phyloP scores from a whole-genome alignment of 1,140 invertebrate genomes.

The Nautilus pompilius region DNA sequence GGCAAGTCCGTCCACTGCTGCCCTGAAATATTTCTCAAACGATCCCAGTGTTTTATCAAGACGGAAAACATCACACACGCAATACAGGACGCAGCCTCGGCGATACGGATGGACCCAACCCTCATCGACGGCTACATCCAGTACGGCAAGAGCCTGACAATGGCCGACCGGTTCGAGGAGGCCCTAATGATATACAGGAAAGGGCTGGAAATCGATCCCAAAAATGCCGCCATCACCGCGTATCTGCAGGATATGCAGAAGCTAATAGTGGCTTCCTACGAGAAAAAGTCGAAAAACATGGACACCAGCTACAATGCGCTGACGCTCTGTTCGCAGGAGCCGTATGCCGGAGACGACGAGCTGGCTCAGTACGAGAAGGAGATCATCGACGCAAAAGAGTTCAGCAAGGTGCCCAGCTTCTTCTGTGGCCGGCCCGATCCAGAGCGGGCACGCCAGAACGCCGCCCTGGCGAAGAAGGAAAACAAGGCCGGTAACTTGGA shows the following conservation, averaged over 20 bases:
- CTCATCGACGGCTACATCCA: slow-evolving; percentile 12
- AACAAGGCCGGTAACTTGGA: slow-evolving; percentile 6
- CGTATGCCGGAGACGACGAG: slow-evolving; percentile 30
- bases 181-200: slow-evolving; percentile 18
- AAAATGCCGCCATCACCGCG: slow-evolving; percentile 14
- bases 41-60: slow-evolving; percentile 11
- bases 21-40: slow-evolving; percentile 14
- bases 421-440: slow-evolving; percentile 4
- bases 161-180: slow-evolving; percentile 17
- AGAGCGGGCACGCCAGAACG: background rate
- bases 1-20: no score
- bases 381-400: slow-evolving; percentile 22
- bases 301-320: slow-evolving; percentile 19
- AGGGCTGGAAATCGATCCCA: slow-evolving; percentile 22
- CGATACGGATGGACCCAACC: slow-evolving; percentile 7
- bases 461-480: slow-evolving; percentile 2
- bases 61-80: slow-evolving; percentile 13
- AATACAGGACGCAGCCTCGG: slow-evolving; percentile 13
- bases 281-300: background rate
- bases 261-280: slow-evolving; percentile 11
- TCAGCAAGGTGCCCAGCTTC: slow-evolving; percentile 19
- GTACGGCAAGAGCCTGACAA: slow-evolving; percentile 16
- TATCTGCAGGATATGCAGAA: slow-evolving; percentile 17
- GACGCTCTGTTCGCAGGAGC: slow-evolving; percentile 24
- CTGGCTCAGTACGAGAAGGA: slow-evolving; percentile 23